Evolutionary conservation across 1,140 invertebrate genomes (phyloP), one percentile per base, ranked within the genome.

Genomic region (Colletes latitarsis): DNA sequence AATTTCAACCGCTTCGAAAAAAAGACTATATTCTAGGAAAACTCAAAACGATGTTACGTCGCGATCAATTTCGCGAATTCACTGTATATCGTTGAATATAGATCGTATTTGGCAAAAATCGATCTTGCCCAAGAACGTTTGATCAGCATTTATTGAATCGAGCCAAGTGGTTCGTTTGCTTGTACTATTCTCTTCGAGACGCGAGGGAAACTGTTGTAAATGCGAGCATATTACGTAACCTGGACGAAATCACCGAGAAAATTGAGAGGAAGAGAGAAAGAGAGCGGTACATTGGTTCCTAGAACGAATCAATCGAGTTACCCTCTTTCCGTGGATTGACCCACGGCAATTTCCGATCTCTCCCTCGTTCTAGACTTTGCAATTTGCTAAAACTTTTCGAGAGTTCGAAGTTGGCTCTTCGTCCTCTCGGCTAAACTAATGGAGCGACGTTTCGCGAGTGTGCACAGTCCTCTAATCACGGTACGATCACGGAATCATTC

Each of bases 331-430:
- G 80, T 84, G 88, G 73, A 91, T 88, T 81, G 73, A 86, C 83
- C 85, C 80, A 81, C 77, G 83, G 82, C 89, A 91, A 91, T 91
- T 91, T 88, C 69, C 82, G 84, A 81, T 85, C 72, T 77, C 72
- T 75, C 76, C 67, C 84, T 82, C 74, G 66, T 85, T 83, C 75
- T 52, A 81, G 71, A 85, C 82, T 89, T 89, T 86, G 86, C 85
- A 92, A 92, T 92, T 91, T 89, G 72, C 87, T 84, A 83, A 85
- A 92, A 92, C 86, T 90, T 91, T 90, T 89, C 88, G 87, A 90
- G 88, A 89, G 87, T 85, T 86, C 30, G 66, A 64, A 74, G 82
- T 39, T 72, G 82, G 67, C 85, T 89, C 86, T 87, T 89, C 83
- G 80, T 78, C 77, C 58, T 82, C 58, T 73, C 80, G 67, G 46